A percentile compares a stretch with the other conserved stretches of the same genome.
These are phyloP conservation scores for Corydoras maculifer DNA, from an alignment of 2,113 vertebrate species.

Conservation along the genomic window DNA sequence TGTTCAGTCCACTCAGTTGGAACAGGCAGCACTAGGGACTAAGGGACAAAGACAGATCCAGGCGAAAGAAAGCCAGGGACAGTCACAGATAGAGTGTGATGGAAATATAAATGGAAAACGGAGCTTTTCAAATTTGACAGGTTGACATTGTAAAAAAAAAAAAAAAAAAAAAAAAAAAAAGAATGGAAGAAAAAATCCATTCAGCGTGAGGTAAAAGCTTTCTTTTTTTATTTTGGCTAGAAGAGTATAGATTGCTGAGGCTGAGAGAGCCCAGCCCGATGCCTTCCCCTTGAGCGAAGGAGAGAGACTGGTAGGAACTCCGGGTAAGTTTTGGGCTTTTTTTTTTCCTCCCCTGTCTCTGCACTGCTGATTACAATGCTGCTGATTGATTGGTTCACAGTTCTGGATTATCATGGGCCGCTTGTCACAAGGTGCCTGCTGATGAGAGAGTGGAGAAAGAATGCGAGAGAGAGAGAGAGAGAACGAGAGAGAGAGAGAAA, in stretches of 20 bases:
- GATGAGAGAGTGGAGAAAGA: conserved; percentile 66
- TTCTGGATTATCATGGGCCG: conserved; percentile 69
- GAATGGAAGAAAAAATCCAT: conserved; percentile 45
- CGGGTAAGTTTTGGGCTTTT: conserved; percentile 68
- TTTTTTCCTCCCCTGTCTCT: conserved; percentile 46
- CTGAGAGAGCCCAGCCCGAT: conserved; percentile 55
- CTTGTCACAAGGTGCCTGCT: conserved; percentile 74
- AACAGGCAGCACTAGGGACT: conserved; percentile 61
- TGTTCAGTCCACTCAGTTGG: conserved; percentile 64
- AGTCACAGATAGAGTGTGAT: conserved; percentile 38
- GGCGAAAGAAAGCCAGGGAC: conserved; percentile 47
- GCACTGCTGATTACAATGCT: conserved; percentile 67
- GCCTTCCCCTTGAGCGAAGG: conserved; percentile 56
- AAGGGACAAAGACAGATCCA: conserved; percentile 49
- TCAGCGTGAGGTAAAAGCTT: conserved; percentile 31
- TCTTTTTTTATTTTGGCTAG: conserved; percentile 54
- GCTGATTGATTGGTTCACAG: conserved; percentile 75
- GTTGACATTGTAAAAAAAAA: conserved; percentile 60
- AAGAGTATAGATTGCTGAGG: conserved; percentile 59
- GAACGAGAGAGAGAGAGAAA: conserved; percentile 27
- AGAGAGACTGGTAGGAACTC: conserved; percentile 62
- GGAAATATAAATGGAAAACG: conserved; percentile 58
- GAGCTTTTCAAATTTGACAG: conserved; percentile 61
- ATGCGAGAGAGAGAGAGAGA: conserved; percentile 27
- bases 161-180: conserved; percentile 47